A percentile compares a stretch with the other conserved stretches of the same genome.
Evolutionary conservation across 2,113 vertebrate species (phyloP).

Genomic region (Leptobrachium leishanense): DNA sequence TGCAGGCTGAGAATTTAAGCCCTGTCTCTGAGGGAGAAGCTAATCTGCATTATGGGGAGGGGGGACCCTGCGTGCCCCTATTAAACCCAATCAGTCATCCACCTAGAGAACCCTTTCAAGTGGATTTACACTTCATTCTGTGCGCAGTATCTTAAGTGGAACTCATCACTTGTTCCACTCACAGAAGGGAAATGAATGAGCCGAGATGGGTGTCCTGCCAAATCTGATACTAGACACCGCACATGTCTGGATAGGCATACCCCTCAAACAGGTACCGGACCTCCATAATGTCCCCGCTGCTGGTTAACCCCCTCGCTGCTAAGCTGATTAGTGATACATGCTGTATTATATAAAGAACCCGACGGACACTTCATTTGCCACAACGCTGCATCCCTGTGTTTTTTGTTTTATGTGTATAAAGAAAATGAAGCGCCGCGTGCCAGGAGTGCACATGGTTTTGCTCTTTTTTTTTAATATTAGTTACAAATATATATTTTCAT

Average conservation of each 20-base stretch:
- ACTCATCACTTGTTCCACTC: conserved; percentile 40
- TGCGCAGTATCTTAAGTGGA: conserved; percentile 47
- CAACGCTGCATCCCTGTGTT: no score
- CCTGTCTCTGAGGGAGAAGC: no score
- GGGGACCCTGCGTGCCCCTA: background rate
- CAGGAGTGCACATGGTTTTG: no score
- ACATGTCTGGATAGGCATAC: conserved; percentile 2
- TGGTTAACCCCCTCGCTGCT: conserved; percentile 5
- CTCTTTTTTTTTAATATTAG: no score
- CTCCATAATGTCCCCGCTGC: background rate
- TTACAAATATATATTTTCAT: no score
- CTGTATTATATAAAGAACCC: no score
- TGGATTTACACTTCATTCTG: conserved; percentile 45
- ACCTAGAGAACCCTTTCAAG: conserved; percentile 40
- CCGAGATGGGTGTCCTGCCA: background rate
- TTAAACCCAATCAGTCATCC: conserved; percentile 7
- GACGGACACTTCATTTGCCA: no score
- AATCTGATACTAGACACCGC: conserved; percentile 39
- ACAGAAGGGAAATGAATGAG: conserved; percentile 32
- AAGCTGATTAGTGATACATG: no score
- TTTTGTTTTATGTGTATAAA: no score
- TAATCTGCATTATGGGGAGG: no score
- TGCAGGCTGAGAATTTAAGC: no score
- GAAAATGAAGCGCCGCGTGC: no score
- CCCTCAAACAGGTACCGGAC: background rate